phyloP scores from a whole-genome alignment of 2,888 invertebrate genomes.

The Heliconius ethilla region DNA sequence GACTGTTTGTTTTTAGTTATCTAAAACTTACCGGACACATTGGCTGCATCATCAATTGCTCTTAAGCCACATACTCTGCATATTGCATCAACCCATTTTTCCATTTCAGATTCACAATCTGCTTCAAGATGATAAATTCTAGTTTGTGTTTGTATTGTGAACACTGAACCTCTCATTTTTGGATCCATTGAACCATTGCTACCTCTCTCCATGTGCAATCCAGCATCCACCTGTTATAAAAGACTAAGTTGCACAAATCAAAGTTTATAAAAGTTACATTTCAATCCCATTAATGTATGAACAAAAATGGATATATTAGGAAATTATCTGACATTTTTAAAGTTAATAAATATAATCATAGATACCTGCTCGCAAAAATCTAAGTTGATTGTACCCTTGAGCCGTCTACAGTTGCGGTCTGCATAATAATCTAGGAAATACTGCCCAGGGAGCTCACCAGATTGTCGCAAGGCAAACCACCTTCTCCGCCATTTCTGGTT shows the following conservation, averaged over 20 bases:
- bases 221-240: conserved; percentile 87
- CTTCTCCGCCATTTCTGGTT: conserved; percentile 95
- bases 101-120: conserved; percentile 95
- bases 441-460: conserved; percentile 95
- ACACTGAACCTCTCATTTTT: conserved; percentile 83
- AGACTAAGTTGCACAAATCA: not conserved
- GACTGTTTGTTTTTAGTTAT: not conserved
- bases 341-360: conserved; percentile 31
- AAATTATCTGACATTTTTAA: conserved; percentile 26
- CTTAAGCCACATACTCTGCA: conserved; percentile 95
- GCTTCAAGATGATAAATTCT: conserved; percentile 96
- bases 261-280: conserved; percentile 7
- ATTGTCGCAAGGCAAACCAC: conserved; percentile 96
- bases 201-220: conserved; percentile 90
- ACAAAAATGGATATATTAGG: not conserved
- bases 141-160: conserved; percentile 93
- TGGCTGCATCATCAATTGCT: conserved; percentile 83
- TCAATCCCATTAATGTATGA: not conserved
- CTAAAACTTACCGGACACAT: conserved; percentile 49
- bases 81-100: conserved; percentile 96
- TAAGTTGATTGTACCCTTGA: conserved; percentile 95
- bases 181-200: conserved; percentile 89
- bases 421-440: conserved; percentile 97
- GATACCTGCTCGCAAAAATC: conserved; percentile 97
- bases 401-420: conserved; percentile 91